Conservation (phyloP, 2,113 vertebrate species). For the Toxotes jaculatrix region DNA sequence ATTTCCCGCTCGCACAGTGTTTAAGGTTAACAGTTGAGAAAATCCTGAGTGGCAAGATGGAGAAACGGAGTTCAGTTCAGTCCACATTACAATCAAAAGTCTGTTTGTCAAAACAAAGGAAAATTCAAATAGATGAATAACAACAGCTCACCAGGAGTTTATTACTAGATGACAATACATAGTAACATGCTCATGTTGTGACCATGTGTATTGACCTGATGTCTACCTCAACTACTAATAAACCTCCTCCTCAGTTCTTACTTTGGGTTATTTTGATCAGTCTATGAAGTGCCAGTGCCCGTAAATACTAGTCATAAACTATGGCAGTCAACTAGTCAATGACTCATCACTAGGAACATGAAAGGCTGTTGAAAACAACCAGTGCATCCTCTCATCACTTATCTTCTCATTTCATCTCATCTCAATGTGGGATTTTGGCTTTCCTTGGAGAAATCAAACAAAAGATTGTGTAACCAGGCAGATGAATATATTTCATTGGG, state of each 20-base stretch:
- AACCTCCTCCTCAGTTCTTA: background rate
- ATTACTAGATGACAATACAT: constrained; percentile 2
- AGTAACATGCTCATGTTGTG: constrained; percentile 1
- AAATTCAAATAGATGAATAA: constrained; percentile 25
- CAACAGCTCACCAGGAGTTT: constrained; percentile 14
- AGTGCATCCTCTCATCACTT: no score
- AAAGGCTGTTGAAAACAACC: constrained; percentile 56
- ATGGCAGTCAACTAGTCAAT: constrained; percentile 18
- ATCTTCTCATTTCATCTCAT: constrained; percentile 30
- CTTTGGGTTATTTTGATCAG: constrained; percentile 3
- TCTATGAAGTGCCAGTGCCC: background rate
- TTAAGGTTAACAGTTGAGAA: constrained; percentile 40
- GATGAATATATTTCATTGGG: constrained; percentile 33
- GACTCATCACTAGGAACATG: constrained; percentile 51
- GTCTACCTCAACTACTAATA: background rate
- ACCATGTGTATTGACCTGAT: constrained; percentile 21
- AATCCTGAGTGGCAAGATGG: background rate
- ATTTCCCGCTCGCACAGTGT: constrained; percentile 10
- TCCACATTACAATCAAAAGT: constrained; percentile 1
- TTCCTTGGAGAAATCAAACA: constrained; percentile 48
- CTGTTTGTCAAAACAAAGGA: constrained; percentile 20
- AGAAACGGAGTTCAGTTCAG: constrained; percentile 33
- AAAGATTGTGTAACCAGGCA: constrained; percentile 56
- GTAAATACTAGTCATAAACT: constrained; percentile 37
- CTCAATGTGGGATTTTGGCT: constrained; percentile 30